Evolutionary conservation across 2,113 vertebrate genomes (phyloP), one percentile per base, ranked within the genome.

Genomic region (Onychostruthus taczanowskii): DNA sequence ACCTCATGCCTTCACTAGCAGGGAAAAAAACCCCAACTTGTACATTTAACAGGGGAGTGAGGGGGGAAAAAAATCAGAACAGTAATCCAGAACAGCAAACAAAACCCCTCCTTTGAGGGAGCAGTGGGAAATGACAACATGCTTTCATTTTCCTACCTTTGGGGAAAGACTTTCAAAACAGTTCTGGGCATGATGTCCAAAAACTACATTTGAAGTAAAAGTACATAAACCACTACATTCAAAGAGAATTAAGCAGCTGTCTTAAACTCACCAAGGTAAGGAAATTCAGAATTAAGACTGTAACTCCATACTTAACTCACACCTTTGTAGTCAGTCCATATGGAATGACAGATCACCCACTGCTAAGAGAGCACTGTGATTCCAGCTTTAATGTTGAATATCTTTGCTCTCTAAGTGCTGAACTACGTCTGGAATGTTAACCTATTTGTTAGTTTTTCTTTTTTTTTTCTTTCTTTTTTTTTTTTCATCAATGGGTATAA

Each of bases 101-200:
- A 96, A 84, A 94, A 17, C 20, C 44, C n/a, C 73, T 95, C 55
- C 76, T 96, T 94, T 90, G 73, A 93, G 59, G 68, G 52, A 94
- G 90, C 69, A 74, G 55, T 92, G 83, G 91, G 87, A 96, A 96
- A 95, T 96, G 87, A 96, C 89, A 94, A 68, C 96, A 95, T 94
- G 75, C 77, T 94, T 97, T 96, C 67, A 92, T 96, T 97, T 96
- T 95, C 89, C 83, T 92, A 30, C 73, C 79, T 90, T 81, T 93
- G 33, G 72, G 87, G 66, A 94, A 89, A 93, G 43, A 50, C 21
- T 95, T 96, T 68, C 73, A 82, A 96, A 94, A 93, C 37, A 70
- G 47, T 87, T 94, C 89, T 91, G 44, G n/a, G n/a, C 37, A 84
- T 27, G 66, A 79, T 67, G 63, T 94, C 95, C 87, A 94, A 96